Base-by-base conservation (phyloP, 2,113 vertebrate genomes). In the Equus przewalskii region DNA sequence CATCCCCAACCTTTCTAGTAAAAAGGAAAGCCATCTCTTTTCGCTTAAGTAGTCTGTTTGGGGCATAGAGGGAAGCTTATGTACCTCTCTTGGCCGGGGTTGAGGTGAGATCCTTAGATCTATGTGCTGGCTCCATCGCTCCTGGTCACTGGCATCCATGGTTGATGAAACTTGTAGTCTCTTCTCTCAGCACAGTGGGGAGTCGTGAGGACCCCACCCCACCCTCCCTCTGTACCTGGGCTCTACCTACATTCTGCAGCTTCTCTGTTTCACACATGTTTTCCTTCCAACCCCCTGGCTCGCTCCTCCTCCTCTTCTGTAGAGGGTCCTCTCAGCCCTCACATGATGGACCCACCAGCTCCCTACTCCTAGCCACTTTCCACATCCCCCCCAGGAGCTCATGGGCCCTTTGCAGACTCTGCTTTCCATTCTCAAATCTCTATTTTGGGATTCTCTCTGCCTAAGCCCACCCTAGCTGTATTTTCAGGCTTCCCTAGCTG, bases 91-190 rank as follows among this genome's bases (percentile, higher is more conserved):
- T 1, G 5, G 28, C 1, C 1, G 6, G 12, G 30, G 6, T 56
- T 19, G 58, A 81, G 30, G 18, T 54, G 12, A 3, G 64, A 64
- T 7, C 54, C 46, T 78, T 56, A 8, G 7, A 3, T 62, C 22
- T 6, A 0, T 15, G 4, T 1, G 21, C 51, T 19, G 33, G 12
- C 1, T 51, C 56, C 19, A 12, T 11, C 33, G 7, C 41, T 51
- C 69, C 9, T 3, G 0, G 0, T 51, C 41, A 21, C 69, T 16
- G n/a, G 10, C 3, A 15, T 15, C 73, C 54, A 0, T 1, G 58
- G 16, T 51, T 28, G n/a, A 44, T 24, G 60, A 33, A 21, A 21
- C 6, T 4, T 7, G 13, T 22, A 44, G 41, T 44, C 19, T 79
- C 21, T 58, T 26, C 44, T 78, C 67, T 60, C 30, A 28, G 13